Evolutionary conservation across 2,888 invertebrate genomes (phyloP).

Genomic region (Tinea trinotella): DNA sequence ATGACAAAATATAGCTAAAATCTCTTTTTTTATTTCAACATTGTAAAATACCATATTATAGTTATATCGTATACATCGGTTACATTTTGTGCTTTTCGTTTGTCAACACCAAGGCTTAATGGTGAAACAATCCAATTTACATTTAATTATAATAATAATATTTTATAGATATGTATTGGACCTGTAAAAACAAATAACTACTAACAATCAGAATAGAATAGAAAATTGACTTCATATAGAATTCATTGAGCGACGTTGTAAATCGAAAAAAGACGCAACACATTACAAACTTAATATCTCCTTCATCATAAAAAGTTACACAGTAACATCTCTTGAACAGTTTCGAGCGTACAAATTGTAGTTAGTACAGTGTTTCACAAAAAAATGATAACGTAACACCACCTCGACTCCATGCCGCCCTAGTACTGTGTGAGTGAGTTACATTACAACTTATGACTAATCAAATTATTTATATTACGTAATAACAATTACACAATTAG

Average conservation of each 20-base stretch:
- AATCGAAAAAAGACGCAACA: slow-evolving; percentile 36
- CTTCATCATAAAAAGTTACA: slow-evolving; percentile 31
- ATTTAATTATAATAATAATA: slow-evolving; percentile 44
- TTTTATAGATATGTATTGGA: slow-evolving; percentile 67
- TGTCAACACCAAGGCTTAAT: slow-evolving; percentile 65
- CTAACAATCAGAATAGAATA: slow-evolving; percentile 28
- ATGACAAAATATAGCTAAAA: slow-evolving; percentile 66
- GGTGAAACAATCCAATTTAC: slow-evolving; percentile 59
- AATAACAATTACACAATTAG: slow-evolving; percentile 73
- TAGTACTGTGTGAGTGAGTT: slow-evolving; percentile 33
- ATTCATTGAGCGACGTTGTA: slow-evolving; percentile 43
- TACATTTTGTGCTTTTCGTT: slow-evolving; percentile 69
- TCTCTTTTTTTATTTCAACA: slow-evolving; percentile 64
- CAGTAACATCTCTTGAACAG: slow-evolving; percentile 24
- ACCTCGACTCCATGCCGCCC: slow-evolving; percentile 34
- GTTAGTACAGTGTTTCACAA: too few species aligned
- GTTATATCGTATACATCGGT: slow-evolving; percentile 68
- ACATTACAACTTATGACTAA: slow-evolving; percentile 58
- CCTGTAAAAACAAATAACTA: slow-evolving; percentile 61
- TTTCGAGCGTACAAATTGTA: neutral
- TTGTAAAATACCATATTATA: slow-evolving; percentile 71
- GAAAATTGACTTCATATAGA: slow-evolving; percentile 56
- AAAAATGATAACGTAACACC: neutral
- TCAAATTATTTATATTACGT: slow-evolving; percentile 71
- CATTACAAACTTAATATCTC: slow-evolving; percentile 33